Percentiles rank a stretch among this genome's conserved stretches.
phyloP scores from a whole-genome alignment of 2,888 invertebrate genomes.

The Drosophila mulleri region DNA sequence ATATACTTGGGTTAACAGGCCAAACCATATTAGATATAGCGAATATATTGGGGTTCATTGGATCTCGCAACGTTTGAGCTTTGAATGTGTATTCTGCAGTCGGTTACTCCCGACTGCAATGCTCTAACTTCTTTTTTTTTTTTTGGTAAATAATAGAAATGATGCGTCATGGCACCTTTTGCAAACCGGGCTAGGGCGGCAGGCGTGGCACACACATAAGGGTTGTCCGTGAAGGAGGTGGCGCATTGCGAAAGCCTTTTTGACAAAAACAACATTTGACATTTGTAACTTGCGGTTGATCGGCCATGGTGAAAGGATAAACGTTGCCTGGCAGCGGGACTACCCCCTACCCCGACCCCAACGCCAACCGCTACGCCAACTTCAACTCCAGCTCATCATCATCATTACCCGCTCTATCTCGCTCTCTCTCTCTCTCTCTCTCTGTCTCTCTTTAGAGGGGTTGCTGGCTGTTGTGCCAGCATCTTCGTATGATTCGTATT shows the following conservation, averaged over 20 bases:
- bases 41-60: no score
- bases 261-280: conserved; percentile 75
- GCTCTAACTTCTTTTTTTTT: neutral
- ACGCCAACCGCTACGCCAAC: neutral
- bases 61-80: no score
- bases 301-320: conserved; percentile 70
- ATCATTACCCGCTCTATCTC: no score
- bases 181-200: neutral
- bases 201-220: conserved; percentile 16
- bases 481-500: conserved; percentile 52
- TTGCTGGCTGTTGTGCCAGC: conserved; percentile 48
- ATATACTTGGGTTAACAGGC: no score
- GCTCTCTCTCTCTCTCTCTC: neutral
- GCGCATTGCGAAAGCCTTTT: conserved; percentile 51
- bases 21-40: no score
- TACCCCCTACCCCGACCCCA: neutral
- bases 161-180: conserved; percentile 77
- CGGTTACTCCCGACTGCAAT: no score
- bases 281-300: conserved; percentile 81
- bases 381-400: neutral
- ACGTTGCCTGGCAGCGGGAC: conserved; percentile 27
- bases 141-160: conserved; percentile 63
- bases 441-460: neutral
- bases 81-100: no score
- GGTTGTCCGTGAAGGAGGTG: conserved; percentile 35